A percentile compares a stretch with the other conserved stretches of the same genome.
Evolutionary conservation across 2,113 vertebrate species (phyloP).

Genomic region (Hypocryptadius cinnamomeus): DNA sequence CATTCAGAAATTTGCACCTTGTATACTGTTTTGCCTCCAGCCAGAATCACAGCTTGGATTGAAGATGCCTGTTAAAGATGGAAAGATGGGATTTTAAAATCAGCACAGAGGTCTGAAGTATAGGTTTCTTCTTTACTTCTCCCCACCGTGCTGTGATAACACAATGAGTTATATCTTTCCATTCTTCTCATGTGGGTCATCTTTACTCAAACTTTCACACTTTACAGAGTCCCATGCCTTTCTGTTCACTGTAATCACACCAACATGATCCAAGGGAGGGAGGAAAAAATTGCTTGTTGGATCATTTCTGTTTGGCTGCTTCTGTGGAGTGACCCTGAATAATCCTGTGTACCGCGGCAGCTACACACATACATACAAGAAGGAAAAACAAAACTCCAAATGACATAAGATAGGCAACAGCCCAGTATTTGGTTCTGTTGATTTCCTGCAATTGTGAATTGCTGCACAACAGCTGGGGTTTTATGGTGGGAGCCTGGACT

Average conservation of each 20-base stretch:
- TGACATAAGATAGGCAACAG: slow-evolving; percentile 8
- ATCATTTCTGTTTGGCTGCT: slow-evolving; percentile 21
- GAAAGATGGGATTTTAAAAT: not conserved
- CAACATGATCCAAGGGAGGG: not conserved
- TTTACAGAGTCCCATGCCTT: not conserved
- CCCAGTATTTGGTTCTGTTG: slow-evolving; percentile 19
- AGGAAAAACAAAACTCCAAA: not conserved
- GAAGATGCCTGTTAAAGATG: not conserved
- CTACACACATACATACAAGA: not conserved
- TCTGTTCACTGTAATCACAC: not conserved
- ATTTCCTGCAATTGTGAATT: slow-evolving; percentile 59
- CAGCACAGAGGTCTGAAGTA: not conserved
- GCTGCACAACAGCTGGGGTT: not conserved
- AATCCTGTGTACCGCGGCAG: not conserved
- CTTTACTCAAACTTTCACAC: not conserved
- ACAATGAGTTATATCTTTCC: not conserved
- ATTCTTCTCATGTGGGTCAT: not conserved
- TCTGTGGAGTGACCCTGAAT: not conserved
- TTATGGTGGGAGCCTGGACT: not conserved
- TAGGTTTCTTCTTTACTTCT: slow-evolving; percentile 18
- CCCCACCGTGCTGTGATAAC: not conserved
- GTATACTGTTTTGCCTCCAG: not conserved
- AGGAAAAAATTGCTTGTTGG: not conserved
- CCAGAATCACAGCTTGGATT: not conserved
- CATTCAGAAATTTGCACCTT: not conserved